These are phyloP conservation scores for Lasaia peninsularis DNA, from an alignment of 1,140 invertebrate genomes.

Conservation along the genomic window DNA sequence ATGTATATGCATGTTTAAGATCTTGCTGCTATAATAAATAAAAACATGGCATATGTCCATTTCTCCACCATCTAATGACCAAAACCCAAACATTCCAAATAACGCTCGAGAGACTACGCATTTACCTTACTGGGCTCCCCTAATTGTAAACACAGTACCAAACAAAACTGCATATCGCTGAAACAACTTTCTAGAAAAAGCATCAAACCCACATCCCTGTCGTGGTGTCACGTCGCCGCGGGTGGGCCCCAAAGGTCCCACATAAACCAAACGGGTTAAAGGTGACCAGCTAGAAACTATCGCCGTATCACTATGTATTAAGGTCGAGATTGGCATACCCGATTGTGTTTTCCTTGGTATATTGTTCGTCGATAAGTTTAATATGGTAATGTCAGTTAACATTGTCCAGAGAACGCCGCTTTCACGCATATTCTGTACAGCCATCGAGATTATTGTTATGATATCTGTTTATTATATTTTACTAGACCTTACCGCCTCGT, in stretches of 20 bases:
- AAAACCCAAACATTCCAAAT: too few relatives aligned
- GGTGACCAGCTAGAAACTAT: slow-evolving; percentile 3
- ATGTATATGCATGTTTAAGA: too few relatives aligned
- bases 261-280: slow-evolving; percentile 11
- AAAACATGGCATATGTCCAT: too few relatives aligned
- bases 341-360: neutral
- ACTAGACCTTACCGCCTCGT: too few relatives aligned
- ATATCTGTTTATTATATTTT: too few relatives aligned
- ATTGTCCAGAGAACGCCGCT: slow-evolving; percentile 3
- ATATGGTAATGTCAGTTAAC: slow-evolving; percentile 9
- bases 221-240: slow-evolving; percentile 14
- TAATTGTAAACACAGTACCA: neutral
- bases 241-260: slow-evolving; percentile 8
- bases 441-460: neutral
- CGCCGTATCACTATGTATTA: neutral
- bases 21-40: too few relatives aligned
- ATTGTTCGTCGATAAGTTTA: neutral
- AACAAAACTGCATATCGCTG: neutral
- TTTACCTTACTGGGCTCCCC: too few relatives aligned
- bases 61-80: too few relatives aligned
- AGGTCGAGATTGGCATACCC: neutral
- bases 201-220: slow-evolving; percentile 2
- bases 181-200: slow-evolving; percentile 11
- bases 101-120: too few relatives aligned
- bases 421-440: neutral